These are phyloP conservation scores for Drosophila mimica DNA, from an alignment of 2,888 invertebrate genomes.

Conservation along the genomic window DNA sequence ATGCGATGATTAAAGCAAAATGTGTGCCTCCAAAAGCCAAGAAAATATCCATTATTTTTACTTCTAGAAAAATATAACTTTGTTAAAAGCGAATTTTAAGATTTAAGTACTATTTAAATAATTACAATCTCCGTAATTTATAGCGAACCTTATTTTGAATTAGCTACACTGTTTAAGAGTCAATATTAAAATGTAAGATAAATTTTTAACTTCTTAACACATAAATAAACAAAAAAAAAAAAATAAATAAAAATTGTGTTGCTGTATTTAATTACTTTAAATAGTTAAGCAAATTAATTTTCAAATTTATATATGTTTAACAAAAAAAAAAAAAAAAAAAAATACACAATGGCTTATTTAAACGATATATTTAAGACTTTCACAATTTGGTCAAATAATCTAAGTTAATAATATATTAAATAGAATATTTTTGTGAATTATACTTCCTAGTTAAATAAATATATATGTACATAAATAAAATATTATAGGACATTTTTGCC, in stretches of 20 bases:
- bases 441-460: neutral
- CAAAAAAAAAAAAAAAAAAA: no score
- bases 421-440: neutral
- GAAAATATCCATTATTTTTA: neutral
- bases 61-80: neutral
- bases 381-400: no score
- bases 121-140: neutral
- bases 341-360: no score
- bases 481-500: neutral
- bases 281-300: no score
- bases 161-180: neutral
- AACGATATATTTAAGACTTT: no score
- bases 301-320: no score
- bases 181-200: accelerated
- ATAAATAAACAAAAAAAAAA: neutral
- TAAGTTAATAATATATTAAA: neutral
- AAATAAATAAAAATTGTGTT: neutral
- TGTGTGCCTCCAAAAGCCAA: neutral
- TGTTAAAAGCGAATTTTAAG: neutral
- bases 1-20: neutral
- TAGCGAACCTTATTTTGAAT: neutral
- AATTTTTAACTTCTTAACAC: neutral
- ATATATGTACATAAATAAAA: neutral
- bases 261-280: no score
- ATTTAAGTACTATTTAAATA: neutral